Base-by-base conservation (phyloP, 2,113 vertebrate genomes). In the Parotia lawesii region DNA sequence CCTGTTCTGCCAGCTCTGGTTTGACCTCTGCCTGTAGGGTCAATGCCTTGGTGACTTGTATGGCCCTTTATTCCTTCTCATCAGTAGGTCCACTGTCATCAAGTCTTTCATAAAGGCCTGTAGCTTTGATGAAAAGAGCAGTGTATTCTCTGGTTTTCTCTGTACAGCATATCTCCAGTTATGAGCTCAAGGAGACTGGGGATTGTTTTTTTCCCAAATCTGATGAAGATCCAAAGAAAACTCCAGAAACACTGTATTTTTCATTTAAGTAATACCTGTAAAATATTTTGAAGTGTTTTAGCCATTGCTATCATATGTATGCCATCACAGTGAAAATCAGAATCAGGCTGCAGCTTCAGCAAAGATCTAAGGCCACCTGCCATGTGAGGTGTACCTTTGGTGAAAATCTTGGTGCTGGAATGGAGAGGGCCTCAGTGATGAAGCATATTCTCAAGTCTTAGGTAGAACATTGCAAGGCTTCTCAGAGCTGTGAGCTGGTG, bases 261-360 rank as follows among this genome's bases (percentile, higher is more conserved):
- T 29, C 9, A 5, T 35, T 69, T 53, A 57, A 72, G 24, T 15
- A 16, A 37, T 40, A 13, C 4, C 8, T 9, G 8, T 48, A 40
- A 76, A 10, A 6, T 50, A 53, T 9, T 65, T 73, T 2, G 10
- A 71, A 81, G 8, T 22, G 18, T 35, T 94, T 45, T 10, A 88
- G 15, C 17, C 3, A 10, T 48, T 79, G 38, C 3, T 5, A 29
- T 3, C 0, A 2, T 15, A n/a, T 29, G 10, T 38, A 12, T 31
- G 47, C 15, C 64, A 61, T 80, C 1, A 42, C 2, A 1, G 15
- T 9, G 10, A 69, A 94, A 85, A 72, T 57, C 9, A 65, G 53
- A 85, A 38, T 22, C 15, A 42, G 3, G 6, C 3, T 82, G 13
- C 19, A 45, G 24, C 21, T 78, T 67, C 28, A 67, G 33, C 18